Conservation (phyloP, 1,140 invertebrate species). For the Paralvinella palmiformis region DNA sequence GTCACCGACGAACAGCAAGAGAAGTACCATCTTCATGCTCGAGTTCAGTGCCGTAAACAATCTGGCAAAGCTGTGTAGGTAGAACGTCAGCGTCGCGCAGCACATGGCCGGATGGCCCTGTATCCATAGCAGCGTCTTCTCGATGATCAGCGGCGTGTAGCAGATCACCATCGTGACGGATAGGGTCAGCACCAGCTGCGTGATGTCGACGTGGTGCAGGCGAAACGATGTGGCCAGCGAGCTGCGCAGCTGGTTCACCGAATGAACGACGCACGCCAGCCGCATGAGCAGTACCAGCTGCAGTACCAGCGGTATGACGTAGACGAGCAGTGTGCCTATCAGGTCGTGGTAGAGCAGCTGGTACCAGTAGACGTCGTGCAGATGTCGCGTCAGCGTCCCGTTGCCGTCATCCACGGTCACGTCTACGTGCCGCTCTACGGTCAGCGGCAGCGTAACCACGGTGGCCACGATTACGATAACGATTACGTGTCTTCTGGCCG, state of each 20-base stretch:
- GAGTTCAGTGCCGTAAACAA: slow-evolving; percentile 8
- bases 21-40: neutral
- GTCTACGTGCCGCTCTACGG: slow-evolving; percentile 1
- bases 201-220: neutral
- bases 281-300: neutral
- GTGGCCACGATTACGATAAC: neutral
- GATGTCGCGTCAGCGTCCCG: neutral
- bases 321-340: neutral
- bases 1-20: neutral
- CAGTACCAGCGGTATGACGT: neutral
- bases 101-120: neutral
- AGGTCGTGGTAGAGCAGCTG: neutral
- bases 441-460: slow-evolving; percentile 1
- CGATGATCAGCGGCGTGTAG: neutral
- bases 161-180: neutral
- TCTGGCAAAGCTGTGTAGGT: neutral
- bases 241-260: neutral
- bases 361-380: slow-evolving; percentile 4
- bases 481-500: neutral
- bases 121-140: neutral
- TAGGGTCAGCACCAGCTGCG: neutral
- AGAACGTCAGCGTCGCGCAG: neutral
- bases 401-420: neutral
- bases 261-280: neutral
- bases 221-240: neutral